Evolutionary conservation across 2,113 vertebrate species (phyloP).

Genomic region (Orthonyx spaldingii): DNA sequence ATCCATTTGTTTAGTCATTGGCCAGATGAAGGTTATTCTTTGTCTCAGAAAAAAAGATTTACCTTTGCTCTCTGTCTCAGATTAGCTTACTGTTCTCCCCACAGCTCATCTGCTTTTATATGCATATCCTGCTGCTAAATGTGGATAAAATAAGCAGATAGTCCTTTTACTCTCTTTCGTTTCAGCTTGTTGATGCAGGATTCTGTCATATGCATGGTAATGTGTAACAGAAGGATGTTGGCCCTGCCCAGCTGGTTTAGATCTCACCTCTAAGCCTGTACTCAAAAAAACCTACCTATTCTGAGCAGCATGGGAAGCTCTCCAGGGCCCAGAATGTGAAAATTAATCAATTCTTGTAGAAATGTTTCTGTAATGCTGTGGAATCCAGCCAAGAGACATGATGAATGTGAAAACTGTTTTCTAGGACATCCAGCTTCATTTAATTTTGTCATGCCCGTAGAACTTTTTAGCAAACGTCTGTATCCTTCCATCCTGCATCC

Average conservation of each 20-base stretch:
- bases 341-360: conserved; percentile 27
- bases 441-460: background rate
- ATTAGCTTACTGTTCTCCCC: background rate
- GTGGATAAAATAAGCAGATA: background rate
- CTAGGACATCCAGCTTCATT: conserved; percentile 45
- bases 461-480: background rate
- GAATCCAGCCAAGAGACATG: conserved; percentile 38
- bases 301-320: background rate
- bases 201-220: background rate
- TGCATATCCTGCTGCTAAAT: background rate
- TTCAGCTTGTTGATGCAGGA: background rate
- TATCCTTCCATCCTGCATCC: background rate
- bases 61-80: background rate
- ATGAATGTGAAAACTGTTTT: conserved; percentile 36
- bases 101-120: background rate
- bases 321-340: background rate
- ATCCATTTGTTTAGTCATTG: background rate
- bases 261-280: background rate
- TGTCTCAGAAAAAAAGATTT: background rate
- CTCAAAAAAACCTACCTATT: background rate
- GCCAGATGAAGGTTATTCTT: background rate
- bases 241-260: background rate
- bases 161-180: background rate
- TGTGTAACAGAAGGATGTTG: background rate
- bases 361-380: background rate